Evolutionary conservation across 2,113 vertebrate genomes (phyloP).

Genomic region (Datnioides undecimradiatus): DNA sequence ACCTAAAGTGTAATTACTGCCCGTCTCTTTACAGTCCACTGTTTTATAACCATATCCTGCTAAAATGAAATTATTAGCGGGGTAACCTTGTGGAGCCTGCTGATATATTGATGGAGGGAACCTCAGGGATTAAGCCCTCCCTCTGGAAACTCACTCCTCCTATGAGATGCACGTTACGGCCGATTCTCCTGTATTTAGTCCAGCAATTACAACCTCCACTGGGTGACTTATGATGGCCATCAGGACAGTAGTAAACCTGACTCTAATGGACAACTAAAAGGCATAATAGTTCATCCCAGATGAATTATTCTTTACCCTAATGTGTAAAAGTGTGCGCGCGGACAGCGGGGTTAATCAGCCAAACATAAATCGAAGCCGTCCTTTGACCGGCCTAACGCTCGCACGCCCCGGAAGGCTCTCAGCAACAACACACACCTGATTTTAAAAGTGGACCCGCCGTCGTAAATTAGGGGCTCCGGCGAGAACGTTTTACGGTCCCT

Average conservation of each 20-base stretch:
- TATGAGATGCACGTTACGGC: conserved; percentile 45
- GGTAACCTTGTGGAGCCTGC: conserved; percentile 41
- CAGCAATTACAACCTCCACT: conserved; percentile 53
- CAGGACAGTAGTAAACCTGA: conserved; percentile 67
- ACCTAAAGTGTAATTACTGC: conserved; percentile 52
- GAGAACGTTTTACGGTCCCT: conserved; percentile 60
- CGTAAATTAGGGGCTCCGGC: conserved; percentile 61
- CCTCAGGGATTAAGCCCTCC: conserved; percentile 42
- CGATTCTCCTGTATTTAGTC: conserved; percentile 67
- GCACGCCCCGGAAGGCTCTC: conserved; percentile 34
- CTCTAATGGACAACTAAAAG: conserved; percentile 79
- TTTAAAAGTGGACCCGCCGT: conserved; percentile 42
- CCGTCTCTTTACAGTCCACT: conserved; percentile 14
- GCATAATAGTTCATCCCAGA: conserved; percentile 69
- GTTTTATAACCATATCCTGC: conserved; percentile 21
- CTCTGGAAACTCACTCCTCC: conserved; percentile 55
- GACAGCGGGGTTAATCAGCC: conserved; percentile 72
- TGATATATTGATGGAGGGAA: conserved; percentile 37
- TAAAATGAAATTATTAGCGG: conserved; percentile 44
- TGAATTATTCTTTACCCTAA: conserved; percentile 73
- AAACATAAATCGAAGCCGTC: conserved; percentile 75
- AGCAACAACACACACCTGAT: conserved; percentile 52
- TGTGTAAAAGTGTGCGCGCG: conserved; percentile 56
- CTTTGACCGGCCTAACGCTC: conserved; percentile 70
- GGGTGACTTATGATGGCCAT: conserved; percentile 74